Percentiles rank a stretch among this genome's conserved stretches.
Conservation (phyloP, 2,797 vertebrate species). For the Centropyge bicolor region DNA sequence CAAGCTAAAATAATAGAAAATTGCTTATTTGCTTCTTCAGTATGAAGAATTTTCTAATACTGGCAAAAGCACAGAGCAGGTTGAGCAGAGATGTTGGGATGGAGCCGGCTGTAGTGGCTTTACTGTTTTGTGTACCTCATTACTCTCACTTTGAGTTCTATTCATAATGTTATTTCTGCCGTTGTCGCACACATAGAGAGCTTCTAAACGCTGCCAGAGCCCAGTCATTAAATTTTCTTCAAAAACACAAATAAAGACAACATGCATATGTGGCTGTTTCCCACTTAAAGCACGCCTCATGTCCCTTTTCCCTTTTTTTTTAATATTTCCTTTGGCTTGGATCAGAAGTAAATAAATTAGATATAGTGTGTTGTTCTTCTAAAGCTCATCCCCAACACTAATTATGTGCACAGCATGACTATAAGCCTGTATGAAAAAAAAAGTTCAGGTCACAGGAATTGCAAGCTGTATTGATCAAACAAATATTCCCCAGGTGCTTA, state of each 20-base stretch:
- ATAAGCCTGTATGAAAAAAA: not conserved
- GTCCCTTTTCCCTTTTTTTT: constrained; percentile 18
- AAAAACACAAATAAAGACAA: constrained; percentile 31
- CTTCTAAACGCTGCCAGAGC: constrained; percentile 29
- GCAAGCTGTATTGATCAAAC: constrained; percentile 4
- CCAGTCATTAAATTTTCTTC: constrained; percentile 32
- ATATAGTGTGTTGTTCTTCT: constrained; percentile 26
- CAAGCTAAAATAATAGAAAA: constrained; percentile 56
- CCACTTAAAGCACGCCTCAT: constrained; percentile 11
- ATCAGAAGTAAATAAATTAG: constrained; percentile 23
- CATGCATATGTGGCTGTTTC: constrained; percentile 22
- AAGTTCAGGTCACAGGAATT: constrained; percentile 9
- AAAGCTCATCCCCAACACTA: constrained; percentile 5
- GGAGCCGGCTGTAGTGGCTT: constrained; percentile 32
- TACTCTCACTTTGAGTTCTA: constrained; percentile 55
- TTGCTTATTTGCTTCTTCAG: constrained; percentile 43
- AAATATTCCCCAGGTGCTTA: not conserved
- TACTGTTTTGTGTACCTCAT: constrained; percentile 55
- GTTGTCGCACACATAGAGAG: constrained; percentile 7
- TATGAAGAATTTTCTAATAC: constrained; percentile 17
- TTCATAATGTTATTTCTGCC: constrained; percentile 32
- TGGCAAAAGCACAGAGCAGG: constrained; percentile 7
- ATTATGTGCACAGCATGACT: constrained; percentile 21
- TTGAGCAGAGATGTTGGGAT: constrained; percentile 32
- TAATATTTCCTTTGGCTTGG: constrained; percentile 13